Base-by-base conservation (phyloP, 2,888 invertebrate genomes). In the Tridacna crocea region DNA sequence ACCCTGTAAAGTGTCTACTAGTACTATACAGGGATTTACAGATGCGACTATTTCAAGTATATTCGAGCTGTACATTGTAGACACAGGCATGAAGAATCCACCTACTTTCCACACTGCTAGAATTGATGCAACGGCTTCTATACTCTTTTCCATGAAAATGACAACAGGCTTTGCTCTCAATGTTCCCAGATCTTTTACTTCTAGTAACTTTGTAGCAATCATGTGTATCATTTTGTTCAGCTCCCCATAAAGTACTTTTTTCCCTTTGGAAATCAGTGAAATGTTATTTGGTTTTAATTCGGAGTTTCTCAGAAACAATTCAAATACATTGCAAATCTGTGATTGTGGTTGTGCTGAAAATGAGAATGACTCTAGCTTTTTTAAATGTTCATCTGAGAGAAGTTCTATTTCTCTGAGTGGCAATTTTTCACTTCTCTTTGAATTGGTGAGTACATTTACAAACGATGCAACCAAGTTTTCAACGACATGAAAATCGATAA, bases 31-130 rank as follows among this genome's bases (percentile, higher is more conserved):
- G 1, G 68, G 27, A n/a, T 48, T 27, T 22, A 48, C 58, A 27
- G 24, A 17, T n/a, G 17, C 17, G 26, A 58, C 17, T n/a, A 27
- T 22, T 1, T 51, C 51, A 4, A 13, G 0, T 11, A 66, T 19
- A 24, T 61, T 13, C 13, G n/a, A 6, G 13, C n/a, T 61, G 61
- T 13, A 61, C 61, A 24, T 46, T 17, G 46, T 27, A 2, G 77
- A 70, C 11, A 77, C 60, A 6, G 77, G 77, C 47, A 77, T 26
- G 48, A 77, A 77, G 65, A 27, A 60, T 47, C 77, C 77, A 72
- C 77, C 70, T 4, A 58, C 61, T 77, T 72, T 77, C 77, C 77
- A 77, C 12, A 77, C 65, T 17, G 70, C 77, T 8, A 77, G 27
- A 17, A 77, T 77, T 15, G 77, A n/a, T 15, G 77, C 77, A 11